Evolutionary conservation across 1,140 invertebrate species (phyloP), one percentile per base, ranked within the genome.

Genomic region (Scylla paramamosain): DNA sequence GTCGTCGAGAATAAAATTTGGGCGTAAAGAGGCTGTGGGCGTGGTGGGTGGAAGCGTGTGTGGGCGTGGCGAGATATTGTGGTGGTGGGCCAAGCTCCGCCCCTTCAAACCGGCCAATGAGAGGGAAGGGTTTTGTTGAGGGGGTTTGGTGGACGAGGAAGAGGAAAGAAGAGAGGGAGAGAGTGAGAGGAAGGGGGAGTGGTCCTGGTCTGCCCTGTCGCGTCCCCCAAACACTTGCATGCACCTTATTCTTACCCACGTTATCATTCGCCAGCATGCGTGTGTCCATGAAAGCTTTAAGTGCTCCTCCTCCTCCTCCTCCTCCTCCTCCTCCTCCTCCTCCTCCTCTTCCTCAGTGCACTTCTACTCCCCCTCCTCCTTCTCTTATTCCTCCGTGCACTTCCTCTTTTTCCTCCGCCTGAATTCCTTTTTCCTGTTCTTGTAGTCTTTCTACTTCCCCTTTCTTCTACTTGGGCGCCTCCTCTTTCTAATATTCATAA

Each of bases 41-140:
- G 52, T 59, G 52, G 52, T 20, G 16, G 52, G 16, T 59, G 52
- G 52, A 59, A 8, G 52, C 52, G 52, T 59, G 52, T 59, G 52
- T 59, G 67, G 67, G 67, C 67, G 67, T 77, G 67, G 67, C 25
- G 12, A 77, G n/a, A 77, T 77, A n/a, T 77, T 77, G 25, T 77
- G 52, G 67, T 77, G 67, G 67, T 77, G 67, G 67, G 16, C 67
- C 67, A 77, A 77, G 67, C 67, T n/a, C 67, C 67, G 67, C 67
- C 67, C n/a, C 67, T n/a, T 77, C 67, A 77, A 77, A 77, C 20
- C n/a, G 67, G 25, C 67, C 67, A 77, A 77, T 77, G 67, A 77
- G 25, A 77, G 52, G 20, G 52, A 77, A n/a, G 67, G 20, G 67
- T 77, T 39, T 77, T 77, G 67, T 77, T 25, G 67, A 59, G 10